phyloP scores from a whole-genome alignment of 2,888 invertebrate species.

The Microdon myrmicae region DNA sequence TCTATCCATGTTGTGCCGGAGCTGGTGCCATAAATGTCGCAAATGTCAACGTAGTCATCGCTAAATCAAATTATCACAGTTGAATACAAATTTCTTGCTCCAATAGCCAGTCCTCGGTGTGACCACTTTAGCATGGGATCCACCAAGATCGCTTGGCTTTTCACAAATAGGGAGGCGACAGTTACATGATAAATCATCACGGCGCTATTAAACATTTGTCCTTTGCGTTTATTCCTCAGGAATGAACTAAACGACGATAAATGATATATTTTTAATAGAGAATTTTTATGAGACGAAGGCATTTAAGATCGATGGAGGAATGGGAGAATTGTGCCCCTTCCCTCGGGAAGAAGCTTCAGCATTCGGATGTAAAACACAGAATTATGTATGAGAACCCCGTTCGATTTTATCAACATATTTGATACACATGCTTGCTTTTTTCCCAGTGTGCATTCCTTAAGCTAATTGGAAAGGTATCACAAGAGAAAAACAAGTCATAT shows the following conservation, averaged over 20 bases:
- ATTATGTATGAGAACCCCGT: too few relatives aligned
- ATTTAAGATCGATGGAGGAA: conserved; percentile 4
- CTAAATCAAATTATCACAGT: conserved; percentile 42
- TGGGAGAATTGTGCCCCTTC: too few relatives aligned
- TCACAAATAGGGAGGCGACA: conserved; percentile 1
- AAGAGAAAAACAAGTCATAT: too few relatives aligned
- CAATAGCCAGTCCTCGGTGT: background rate
- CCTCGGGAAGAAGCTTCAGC: too few relatives aligned
- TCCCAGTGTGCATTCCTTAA: too few relatives aligned
- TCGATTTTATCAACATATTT: too few relatives aligned
- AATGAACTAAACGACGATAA: conserved; percentile 32
- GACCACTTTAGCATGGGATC: background rate
- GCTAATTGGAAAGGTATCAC: too few relatives aligned
- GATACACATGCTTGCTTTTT: too few relatives aligned
- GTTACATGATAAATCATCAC: conserved; percentile 28
- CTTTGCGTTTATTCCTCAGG: conserved; percentile 26
- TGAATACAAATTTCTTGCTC: conserved; percentile 31
- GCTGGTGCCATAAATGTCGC: too few relatives aligned
- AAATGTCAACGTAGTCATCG: conserved; percentile 23
- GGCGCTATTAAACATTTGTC: conserved; percentile 11
- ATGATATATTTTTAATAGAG: conserved; percentile 24
- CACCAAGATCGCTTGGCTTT: too few relatives aligned
- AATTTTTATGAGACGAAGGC: conserved; percentile 19
- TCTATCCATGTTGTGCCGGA: too few relatives aligned
- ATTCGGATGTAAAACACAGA: too few relatives aligned